These are phyloP conservation scores for Falco rusticolus DNA, from an alignment of 2,797 vertebrate genomes.

Conservation along the genomic window DNA sequence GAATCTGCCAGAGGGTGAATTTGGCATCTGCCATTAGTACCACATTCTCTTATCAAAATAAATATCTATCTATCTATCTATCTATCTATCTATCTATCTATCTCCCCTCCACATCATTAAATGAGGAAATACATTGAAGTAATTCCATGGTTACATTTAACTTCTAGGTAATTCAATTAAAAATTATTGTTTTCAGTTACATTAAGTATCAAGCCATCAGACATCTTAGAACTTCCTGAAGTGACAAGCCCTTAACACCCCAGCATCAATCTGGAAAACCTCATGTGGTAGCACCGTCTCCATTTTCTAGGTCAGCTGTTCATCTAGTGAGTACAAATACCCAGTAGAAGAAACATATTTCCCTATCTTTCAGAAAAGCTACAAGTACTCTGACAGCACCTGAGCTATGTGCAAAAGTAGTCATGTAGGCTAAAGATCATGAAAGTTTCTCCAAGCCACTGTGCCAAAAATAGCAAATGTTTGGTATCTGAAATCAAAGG, in stretches of 20 bases:
- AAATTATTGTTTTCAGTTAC: neutral
- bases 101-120: neutral
- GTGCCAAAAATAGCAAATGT: slow-evolving; percentile 84
- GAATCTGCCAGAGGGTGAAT: neutral
- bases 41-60: neutral
- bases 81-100: too few relatives aligned
- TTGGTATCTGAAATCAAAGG: slow-evolving; percentile 89
- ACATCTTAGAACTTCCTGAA: neutral
- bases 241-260: neutral
- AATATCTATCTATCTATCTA: too few relatives aligned
- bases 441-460: slow-evolving; percentile 79
- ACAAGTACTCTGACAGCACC: slow-evolving; percentile 46
- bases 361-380: slow-evolving; percentile 71
- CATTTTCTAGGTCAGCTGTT: slow-evolving; percentile 10
- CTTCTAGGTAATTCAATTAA: neutral
- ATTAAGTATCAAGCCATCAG: neutral
- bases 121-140: neutral
- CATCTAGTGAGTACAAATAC: neutral
- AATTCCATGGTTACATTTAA: neutral
- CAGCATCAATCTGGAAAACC: neutral
- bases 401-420: slow-evolving; percentile 74
- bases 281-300: neutral
- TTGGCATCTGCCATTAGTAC: neutral
- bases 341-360: slow-evolving; percentile 2
- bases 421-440: slow-evolving; percentile 77